Evolutionary conservation across 2,113 vertebrate genomes (phyloP).

Genomic region (Chaetodon trifascialis): DNA sequence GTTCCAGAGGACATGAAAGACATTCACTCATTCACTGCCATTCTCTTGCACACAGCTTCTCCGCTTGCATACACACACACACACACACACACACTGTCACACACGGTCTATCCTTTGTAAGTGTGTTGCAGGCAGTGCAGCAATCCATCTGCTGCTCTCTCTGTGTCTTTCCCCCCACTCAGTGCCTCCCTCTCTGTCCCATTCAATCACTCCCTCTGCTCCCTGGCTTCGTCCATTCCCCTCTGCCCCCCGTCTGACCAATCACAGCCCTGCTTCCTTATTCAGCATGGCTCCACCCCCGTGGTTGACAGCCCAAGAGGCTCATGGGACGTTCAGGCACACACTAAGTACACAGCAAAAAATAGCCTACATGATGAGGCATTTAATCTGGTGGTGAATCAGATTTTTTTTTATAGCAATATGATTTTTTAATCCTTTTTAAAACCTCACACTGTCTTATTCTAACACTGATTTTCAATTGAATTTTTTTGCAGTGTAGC

Average conservation of each 20-base stretch:
- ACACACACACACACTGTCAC: constrained; percentile 30
- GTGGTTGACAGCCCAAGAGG: constrained; percentile 61
- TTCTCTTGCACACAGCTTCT: constrained; percentile 17
- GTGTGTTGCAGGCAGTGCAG: constrained; percentile 56
- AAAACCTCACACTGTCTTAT: neutral
- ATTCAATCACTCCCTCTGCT: constrained; percentile 61
- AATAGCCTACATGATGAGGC: constrained; percentile 31
- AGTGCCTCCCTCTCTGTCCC: constrained; percentile 50
- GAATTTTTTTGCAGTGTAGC: neutral
- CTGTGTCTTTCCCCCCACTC: constrained; percentile 30
- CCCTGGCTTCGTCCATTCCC: constrained; percentile 26
- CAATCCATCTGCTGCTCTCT: constrained; percentile 69
- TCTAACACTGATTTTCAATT: neutral
- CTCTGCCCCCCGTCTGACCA: constrained; percentile 51
- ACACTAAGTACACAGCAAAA: constrained; percentile 36
- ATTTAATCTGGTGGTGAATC: constrained; percentile 5
- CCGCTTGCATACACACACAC: constrained; percentile 21
- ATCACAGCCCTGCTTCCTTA: constrained; percentile 75
- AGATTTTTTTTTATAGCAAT: neutral
- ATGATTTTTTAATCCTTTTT: neutral
- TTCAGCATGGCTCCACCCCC: constrained; percentile 57
- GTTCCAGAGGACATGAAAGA: constrained; percentile 41
- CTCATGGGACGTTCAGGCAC: constrained; percentile 67
- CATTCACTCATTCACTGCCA: constrained; percentile 26
- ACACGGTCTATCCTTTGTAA: constrained; percentile 49